phyloP scores from a whole-genome alignment of 2,797 vertebrate genomes.

The Hemitrygon akajei region DNA sequence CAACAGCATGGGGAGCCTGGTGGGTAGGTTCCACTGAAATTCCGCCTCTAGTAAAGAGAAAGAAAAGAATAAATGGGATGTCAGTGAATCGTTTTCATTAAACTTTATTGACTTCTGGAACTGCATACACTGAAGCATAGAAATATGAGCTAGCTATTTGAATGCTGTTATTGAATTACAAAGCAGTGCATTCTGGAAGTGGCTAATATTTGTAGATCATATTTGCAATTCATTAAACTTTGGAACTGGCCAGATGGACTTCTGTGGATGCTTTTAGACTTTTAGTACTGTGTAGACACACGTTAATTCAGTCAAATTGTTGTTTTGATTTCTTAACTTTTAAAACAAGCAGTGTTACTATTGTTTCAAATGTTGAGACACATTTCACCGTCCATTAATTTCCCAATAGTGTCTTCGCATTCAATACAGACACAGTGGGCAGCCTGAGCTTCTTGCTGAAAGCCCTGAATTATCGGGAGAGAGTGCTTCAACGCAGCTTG shows the following conservation, averaged over 20 bases:
- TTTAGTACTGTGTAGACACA: background rate
- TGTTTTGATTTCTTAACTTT: background rate
- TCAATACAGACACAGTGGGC: constrained; percentile 47
- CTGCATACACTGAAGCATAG: background rate
- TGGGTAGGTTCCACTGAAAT: background rate
- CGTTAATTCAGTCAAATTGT: background rate
- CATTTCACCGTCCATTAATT: constrained; percentile 15
- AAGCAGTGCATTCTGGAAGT: background rate
- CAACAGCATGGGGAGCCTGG: background rate
- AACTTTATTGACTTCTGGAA: background rate
- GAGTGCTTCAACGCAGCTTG: constrained; percentile 51
- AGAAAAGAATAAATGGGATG: background rate
- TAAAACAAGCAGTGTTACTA: too few species aligned
- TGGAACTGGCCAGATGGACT: background rate
- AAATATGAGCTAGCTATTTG: background rate
- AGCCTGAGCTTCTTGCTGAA: constrained; percentile 53
- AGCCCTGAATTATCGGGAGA: constrained; percentile 53
- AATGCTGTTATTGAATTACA: background rate
- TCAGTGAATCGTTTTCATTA: background rate
- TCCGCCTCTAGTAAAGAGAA: background rate
- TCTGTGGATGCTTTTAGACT: background rate
- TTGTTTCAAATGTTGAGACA: background rate
- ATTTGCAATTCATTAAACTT: background rate
- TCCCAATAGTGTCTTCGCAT: constrained; percentile 50
- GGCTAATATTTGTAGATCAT: background rate